Conservation (phyloP, 2,888 invertebrate species). For the Stenoptilia bipunctidactyla region DNA sequence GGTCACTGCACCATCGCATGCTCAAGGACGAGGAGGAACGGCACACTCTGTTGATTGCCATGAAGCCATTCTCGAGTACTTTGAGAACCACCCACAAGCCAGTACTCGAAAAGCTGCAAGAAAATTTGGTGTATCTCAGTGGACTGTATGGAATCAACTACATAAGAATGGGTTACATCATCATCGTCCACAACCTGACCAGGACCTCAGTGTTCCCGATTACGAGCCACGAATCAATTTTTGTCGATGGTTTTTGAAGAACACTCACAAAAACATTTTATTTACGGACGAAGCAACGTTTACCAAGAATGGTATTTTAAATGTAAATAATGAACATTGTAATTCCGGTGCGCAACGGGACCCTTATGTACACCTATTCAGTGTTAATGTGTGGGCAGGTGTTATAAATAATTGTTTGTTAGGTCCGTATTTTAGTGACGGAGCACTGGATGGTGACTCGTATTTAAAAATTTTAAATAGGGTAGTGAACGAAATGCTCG, state of each 20-base stretch:
- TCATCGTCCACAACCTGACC: background rate
- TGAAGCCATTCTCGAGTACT: slow-evolving; percentile 7
- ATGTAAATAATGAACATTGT: slow-evolving; percentile 11
- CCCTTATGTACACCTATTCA: slow-evolving; percentile 5
- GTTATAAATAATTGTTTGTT: too few relatives aligned
- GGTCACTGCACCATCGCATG: slow-evolving; percentile 5
- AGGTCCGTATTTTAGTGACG: too few relatives aligned
- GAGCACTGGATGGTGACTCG: too few relatives aligned
- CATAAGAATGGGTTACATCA: background rate
- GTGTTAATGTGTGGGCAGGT: too few relatives aligned
- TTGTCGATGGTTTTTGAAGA: background rate
- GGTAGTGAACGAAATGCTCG: too few relatives aligned
- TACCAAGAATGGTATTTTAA: slow-evolving; percentile 6
- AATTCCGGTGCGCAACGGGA: slow-evolving; percentile 4
- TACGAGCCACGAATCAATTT: background rate
- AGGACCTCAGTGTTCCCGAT: background rate
- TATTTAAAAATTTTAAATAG: too few relatives aligned
- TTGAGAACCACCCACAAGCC: slow-evolving; percentile 7
- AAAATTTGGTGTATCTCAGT: background rate
- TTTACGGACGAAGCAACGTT: slow-evolving; percentile 8
- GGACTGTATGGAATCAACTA: background rate
- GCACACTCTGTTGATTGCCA: slow-evolving; percentile 1
- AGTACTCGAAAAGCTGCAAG: slow-evolving; percentile 5
- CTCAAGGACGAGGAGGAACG: too few relatives aligned
- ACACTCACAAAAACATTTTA: background rate